Percentiles rank a stretch among this genome's conserved stretches.
phyloP scores from a whole-genome alignment of 1,140 invertebrate genomes.

The Contarinia nasturtii region DNA sequence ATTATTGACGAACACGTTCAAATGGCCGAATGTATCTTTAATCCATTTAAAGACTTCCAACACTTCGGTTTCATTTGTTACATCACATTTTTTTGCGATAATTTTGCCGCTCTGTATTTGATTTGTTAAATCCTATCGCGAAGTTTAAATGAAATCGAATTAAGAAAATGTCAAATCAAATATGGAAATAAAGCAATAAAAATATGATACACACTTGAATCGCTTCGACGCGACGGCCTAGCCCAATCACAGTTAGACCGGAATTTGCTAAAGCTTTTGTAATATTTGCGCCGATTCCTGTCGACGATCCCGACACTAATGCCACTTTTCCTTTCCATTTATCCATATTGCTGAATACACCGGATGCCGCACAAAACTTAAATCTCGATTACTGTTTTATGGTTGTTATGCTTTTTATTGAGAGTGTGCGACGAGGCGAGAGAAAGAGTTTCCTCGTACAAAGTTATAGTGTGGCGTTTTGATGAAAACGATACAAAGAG shows the following conservation, averaged over 20 bases:
- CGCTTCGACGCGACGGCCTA: constrained; percentile 29
- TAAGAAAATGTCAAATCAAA: background rate
- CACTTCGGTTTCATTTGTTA: constrained; percentile 34
- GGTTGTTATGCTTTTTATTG: no score
- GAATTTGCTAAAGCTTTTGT: constrained; percentile 25
- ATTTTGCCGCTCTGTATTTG: constrained; percentile 20
- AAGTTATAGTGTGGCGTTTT: no score
- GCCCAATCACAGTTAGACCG: constrained; percentile 37
- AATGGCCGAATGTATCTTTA: constrained; percentile 9
- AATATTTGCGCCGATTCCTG: constrained; percentile 35
- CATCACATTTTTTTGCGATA: constrained; percentile 28
- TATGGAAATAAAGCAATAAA: background rate
- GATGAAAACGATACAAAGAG: no score
- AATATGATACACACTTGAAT: constrained; percentile 27
- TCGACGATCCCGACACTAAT: constrained; percentile 43
- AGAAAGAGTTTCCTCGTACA: no score
- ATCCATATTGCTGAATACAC: constrained; percentile 25
- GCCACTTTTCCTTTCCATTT: constrained; percentile 38
- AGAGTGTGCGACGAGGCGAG: no score
- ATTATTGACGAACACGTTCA: constrained; percentile 19
- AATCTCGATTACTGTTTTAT: no score
- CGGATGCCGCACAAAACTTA: no score
- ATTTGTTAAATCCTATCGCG: constrained; percentile 8
- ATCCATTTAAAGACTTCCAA: constrained; percentile 28
- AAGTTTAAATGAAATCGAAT: background rate